Evolutionary conservation across 2,888 invertebrate genomes (phyloP), one percentile per base, ranked within the genome.

Genomic region (Ophraella communa): DNA sequence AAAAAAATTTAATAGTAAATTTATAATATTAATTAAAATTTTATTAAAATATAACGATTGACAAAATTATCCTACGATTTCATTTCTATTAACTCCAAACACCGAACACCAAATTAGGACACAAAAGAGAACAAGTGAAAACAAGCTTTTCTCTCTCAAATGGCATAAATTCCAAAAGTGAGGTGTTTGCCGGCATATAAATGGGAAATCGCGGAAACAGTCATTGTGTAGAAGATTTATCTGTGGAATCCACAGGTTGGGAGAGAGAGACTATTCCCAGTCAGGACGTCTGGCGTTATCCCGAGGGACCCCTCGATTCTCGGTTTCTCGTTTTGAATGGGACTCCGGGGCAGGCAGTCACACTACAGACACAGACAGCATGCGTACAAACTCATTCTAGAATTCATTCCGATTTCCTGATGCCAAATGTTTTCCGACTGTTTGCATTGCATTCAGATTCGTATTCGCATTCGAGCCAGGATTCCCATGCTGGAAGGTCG

Each of bases 231-330:
- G 73, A 77, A 81, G 80, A 81, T 82, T 81, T 81, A 81, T 82
- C 80, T 78, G 73, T 63, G 77, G 79, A 82, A 82, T 81, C 82
- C 81, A 82, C 82, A 82, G 80, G 81, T 82, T 81, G 81, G 71
- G 66, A 61, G 35, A 58, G 58, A 49, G 57, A 57, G 33, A 68
- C 68, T 61, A 65, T 69, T 71, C 73, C 74, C 76, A 76, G 79
- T 76, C 77, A 76, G 74, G 77, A 79, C 77, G 79, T 79, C 79
- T 80, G 80, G 78, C 74, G 69, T 66, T 65, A 61, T 69, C 64
- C 80, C 78, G 74, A 73, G 76, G 79, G 79, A 78, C 73, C 77
- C 74, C 76, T 73, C 68, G 73, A 77, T 78, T 77, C 79, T 78
- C 74, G 68, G 73, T 77, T 77, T 77, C 79, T 78, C 78, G 80